Evolutionary conservation across 2,113 vertebrate species (phyloP).

Genomic region (Callaeas wilsoni): DNA sequence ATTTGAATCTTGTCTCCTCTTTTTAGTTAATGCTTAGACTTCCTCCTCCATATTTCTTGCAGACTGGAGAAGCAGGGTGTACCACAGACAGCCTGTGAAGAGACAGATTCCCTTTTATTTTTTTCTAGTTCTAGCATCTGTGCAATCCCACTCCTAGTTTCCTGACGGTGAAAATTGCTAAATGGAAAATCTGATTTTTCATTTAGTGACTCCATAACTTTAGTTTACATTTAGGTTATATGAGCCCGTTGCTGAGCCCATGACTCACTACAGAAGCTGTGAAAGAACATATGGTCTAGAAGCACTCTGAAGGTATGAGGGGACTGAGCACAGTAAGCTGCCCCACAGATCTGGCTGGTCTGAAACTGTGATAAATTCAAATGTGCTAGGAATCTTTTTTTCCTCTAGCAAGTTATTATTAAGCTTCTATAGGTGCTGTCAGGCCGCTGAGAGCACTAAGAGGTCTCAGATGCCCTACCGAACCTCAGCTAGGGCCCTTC

Average conservation of each 20-base stretch:
- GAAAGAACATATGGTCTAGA: not conserved
- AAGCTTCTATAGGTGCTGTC: not conserved
- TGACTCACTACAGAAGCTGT: not conserved
- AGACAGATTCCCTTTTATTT: not conserved
- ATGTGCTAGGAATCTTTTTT: not conserved
- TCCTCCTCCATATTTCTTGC: not conserved
- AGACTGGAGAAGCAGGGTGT: not conserved
- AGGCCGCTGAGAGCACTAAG: not conserved
- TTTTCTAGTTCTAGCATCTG: not conserved
- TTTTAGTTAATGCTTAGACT: not conserved
- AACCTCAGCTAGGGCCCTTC: not conserved
- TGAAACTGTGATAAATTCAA: not conserved
- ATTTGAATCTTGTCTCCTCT: not conserved
- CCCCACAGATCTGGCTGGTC: not conserved
- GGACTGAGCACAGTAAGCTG: not conserved
- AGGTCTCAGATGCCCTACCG: not conserved
- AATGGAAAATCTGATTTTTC: not conserved
- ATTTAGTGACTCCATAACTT: not conserved
- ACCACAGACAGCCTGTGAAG: not conserved
- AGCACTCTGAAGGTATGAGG: not conserved
- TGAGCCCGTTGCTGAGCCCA: not conserved
- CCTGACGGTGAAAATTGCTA: not conserved
- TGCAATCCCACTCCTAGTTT: not conserved
- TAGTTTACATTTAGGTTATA: not conserved
- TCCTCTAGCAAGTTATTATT: not conserved